Percentiles rank a stretch among this genome's conserved stretches.
These are phyloP conservation scores for Danio jaintianensis DNA, from an alignment of 2,797 vertebrate genomes.

Conservation along the genomic window DNA sequence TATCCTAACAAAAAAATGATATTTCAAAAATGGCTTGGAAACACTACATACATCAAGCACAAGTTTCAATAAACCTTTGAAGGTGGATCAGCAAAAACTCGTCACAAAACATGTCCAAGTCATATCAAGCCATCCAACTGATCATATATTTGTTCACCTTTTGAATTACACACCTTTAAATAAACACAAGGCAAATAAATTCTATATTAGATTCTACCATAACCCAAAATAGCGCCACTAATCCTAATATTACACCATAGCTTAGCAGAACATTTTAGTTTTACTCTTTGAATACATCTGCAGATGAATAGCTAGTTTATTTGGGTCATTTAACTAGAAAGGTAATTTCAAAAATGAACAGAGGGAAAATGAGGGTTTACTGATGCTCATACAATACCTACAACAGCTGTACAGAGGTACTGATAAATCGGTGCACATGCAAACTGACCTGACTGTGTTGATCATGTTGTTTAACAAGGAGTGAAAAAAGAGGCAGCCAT, in stretches of 20 bases:
- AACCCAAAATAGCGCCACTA: neutral
- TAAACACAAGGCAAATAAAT: neutral
- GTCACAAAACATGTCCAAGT: neutral
- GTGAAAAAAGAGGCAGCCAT: constrained; percentile 39
- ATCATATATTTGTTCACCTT: neutral
- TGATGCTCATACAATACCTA: neutral
- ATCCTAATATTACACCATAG: neutral
- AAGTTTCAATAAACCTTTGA: neutral
- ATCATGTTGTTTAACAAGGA: constrained; percentile 31
- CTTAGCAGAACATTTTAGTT: neutral
- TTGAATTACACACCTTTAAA: neutral
- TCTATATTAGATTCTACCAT: neutral
- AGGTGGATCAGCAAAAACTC: neutral
- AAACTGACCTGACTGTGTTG: neutral
- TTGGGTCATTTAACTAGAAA: neutral
- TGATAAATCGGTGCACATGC: neutral
- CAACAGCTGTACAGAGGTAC: neutral
- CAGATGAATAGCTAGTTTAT: neutral
- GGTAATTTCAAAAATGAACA: constrained; percentile 11
- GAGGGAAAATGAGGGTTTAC: neutral
- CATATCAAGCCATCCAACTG: no score
- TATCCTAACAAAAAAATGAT: neutral
- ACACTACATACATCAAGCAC: neutral
- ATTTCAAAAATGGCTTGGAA: no score
- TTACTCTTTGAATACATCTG: neutral